A percentile compares a stretch with the other conserved stretches of the same genome.
Evolutionary conservation across 1,140 invertebrate genomes (phyloP).

Genomic region (Achroia grisella): DNA sequence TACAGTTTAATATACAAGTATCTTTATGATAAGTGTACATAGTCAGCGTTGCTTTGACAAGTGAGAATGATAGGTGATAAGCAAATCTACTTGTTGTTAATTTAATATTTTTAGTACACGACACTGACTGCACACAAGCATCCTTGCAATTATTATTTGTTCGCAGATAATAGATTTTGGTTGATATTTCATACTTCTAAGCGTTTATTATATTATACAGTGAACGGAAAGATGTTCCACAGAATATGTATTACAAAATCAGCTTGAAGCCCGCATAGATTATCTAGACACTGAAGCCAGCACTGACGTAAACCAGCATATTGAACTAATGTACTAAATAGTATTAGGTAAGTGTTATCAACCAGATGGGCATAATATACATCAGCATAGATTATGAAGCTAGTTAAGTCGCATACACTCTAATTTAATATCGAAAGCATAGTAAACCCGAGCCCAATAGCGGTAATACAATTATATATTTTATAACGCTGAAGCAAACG

Average conservation of each 20-base stretch:
- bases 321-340: constrained; percentile 66
- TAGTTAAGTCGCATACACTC: constrained; percentile 70
- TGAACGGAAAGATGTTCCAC: constrained; percentile 32
- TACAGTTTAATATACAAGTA: no score
- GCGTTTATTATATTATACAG: constrained; percentile 5
- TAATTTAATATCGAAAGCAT: constrained; percentile 72
- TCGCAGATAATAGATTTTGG: no score
- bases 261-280: constrained; percentile 70
- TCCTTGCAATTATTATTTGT: no score
- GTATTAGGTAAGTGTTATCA: constrained; percentile 57
- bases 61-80: no score
- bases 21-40: no score
- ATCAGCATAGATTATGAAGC: constrained; percentile 72
- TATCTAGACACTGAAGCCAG: constrained; percentile 72
- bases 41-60: no score
- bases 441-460: constrained; percentile 71
- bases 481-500: constrained; percentile 71
- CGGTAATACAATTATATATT: constrained; percentile 55
- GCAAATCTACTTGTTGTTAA: no score
- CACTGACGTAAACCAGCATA: constrained; percentile 63
- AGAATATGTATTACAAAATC: constrained; percentile 38
- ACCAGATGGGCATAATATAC: constrained; percentile 56
- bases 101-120: no score
- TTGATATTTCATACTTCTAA: background rate
- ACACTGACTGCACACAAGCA: no score